Evolutionary conservation across 2,113 vertebrate genomes (phyloP).

Genomic region (Melanerpes aurifrons): DNA sequence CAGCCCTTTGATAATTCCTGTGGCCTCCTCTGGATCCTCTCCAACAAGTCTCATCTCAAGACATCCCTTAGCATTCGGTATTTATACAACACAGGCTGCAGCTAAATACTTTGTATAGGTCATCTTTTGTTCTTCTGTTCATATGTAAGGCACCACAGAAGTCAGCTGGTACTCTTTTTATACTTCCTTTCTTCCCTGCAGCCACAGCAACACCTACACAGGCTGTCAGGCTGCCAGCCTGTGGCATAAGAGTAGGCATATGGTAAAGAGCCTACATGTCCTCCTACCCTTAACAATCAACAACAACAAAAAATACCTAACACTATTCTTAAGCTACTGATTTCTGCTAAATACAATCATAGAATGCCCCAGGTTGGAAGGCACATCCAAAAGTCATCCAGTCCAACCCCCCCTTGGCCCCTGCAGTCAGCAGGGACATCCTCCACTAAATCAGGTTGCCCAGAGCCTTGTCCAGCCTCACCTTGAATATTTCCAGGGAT

Average conservation of each 20-base stretch:
- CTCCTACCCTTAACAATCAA: neutral
- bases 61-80: neutral
- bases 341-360: neutral
- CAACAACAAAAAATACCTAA: neutral
- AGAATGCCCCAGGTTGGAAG: no score
- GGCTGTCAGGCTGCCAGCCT: neutral
- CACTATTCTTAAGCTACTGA: neutral
- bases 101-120: neutral
- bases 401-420: no score
- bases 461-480: no score
- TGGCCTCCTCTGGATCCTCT: no score
- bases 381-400: no score
- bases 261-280: neutral
- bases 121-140: neutral
- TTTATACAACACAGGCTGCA: neutral
- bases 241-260: neutral
- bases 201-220: neutral
- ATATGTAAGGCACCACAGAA: neutral
- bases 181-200: neutral
- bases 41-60: neutral
- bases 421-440: no score
- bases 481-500: no score
- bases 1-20: no score
- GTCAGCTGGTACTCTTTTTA: neutral
- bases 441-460: no score